Percentiles rank a stretch among this genome's conserved stretches.
phyloP scores from a whole-genome alignment of 23 tunicate species.

The Styela clava region DNA sequence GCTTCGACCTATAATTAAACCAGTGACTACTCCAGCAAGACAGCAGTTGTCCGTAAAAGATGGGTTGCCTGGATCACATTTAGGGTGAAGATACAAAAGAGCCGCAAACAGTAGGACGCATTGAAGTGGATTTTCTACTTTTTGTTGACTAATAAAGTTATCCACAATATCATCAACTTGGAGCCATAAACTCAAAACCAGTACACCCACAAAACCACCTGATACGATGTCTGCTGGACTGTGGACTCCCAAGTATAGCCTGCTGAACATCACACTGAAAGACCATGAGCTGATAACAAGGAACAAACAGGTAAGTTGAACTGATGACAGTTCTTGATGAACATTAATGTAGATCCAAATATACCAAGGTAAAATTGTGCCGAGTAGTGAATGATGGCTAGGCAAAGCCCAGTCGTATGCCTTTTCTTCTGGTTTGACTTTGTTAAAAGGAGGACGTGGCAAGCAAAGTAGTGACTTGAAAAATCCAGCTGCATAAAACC shows the following conservation, averaged over 20 bases:
- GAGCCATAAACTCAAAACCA: conserved; percentile 85
- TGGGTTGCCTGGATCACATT: conserved; percentile 74
- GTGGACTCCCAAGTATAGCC: conserved; percentile 95
- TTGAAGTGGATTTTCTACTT: conserved; percentile 54
- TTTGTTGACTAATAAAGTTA: conserved; percentile 82
- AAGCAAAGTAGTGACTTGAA: conserved; percentile 75
- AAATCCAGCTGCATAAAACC: conserved; percentile 84
- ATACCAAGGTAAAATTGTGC: conserved; percentile 95
- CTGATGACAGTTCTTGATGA: conserved; percentile 67
- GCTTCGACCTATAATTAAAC: conserved; percentile 66
- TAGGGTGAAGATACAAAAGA: conserved; percentile 73
- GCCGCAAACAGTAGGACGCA: conserved; percentile 23
- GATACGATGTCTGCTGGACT: conserved; percentile 99
- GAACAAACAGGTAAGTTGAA: conserved; percentile 43
- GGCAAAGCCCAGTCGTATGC: conserved; percentile 99
- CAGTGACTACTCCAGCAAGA: conserved; percentile 53
- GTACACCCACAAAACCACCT: conserved; percentile 94
- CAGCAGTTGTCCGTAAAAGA: conserved; percentile 81
- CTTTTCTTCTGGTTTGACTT: conserved; percentile 79
- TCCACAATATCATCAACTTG: conserved; percentile 93
- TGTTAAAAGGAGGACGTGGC: conserved; percentile 92
- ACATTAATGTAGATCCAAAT: conserved; percentile 82
- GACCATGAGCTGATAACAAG: conserved; percentile 87
- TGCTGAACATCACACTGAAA: conserved; percentile 85
- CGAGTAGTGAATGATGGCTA: conserved; percentile 91